A percentile compares a stretch with the other conserved stretches of the same genome.
These are phyloP conservation scores for Dermatemys mawii DNA, from an alignment of 2,113 vertebrate species.

Conservation along the genomic window DNA sequence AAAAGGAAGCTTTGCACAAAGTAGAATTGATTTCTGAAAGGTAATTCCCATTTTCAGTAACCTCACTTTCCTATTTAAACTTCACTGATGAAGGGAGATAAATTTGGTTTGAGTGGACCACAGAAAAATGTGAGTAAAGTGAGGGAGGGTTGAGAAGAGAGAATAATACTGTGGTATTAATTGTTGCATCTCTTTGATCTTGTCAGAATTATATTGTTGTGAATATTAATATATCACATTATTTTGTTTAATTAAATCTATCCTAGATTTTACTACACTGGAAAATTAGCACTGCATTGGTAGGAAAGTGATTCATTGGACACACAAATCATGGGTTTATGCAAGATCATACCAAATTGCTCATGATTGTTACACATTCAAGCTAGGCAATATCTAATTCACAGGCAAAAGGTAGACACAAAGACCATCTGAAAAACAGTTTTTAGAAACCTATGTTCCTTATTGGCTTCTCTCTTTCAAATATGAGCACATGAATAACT, in stretches of 20 bases:
- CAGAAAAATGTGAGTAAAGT: conserved; percentile 42
- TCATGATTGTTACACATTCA: not conserved
- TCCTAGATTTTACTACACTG: not conserved
- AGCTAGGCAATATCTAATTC: not conserved
- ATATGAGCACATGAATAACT: conserved; percentile 4
- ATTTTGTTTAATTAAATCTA: conserved; percentile 29
- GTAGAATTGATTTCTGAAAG: not conserved
- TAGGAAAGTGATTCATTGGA: not conserved
- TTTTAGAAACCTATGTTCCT: conserved; percentile 4
- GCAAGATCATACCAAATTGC: not conserved
- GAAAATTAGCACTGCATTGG: not conserved
- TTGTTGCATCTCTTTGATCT: not conserved
- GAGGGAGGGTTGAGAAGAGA: not conserved
- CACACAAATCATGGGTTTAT: not conserved
- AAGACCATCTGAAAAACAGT: conserved; percentile 15
- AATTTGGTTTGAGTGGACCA: not conserved
- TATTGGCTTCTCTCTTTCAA: not conserved
- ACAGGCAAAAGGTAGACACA: not conserved
- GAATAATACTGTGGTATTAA: not conserved
- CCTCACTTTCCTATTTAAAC: not conserved
- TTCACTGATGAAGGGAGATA: conserved; percentile 5
- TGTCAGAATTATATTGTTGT: conserved; percentile 20
- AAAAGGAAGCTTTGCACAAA: not conserved
- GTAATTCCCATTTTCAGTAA: not conserved
- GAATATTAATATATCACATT: conserved; percentile 20